Evolutionary conservation across 1,140 invertebrate genomes (phyloP).

Genomic region (Drosophila nigromelanica): DNA sequence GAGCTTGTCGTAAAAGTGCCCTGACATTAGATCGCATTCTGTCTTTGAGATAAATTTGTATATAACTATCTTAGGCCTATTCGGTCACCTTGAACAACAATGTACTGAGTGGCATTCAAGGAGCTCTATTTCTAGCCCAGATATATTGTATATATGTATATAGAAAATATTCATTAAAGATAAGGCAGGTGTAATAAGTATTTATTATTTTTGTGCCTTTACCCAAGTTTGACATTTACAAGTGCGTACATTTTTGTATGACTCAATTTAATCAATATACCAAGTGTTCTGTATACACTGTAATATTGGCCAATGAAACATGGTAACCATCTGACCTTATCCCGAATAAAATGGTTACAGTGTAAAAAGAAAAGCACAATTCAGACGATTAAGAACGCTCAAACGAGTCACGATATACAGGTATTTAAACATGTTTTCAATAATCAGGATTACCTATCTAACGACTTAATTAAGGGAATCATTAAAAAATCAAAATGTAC

Average conservation of each 20-base stretch:
- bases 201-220: background rate
- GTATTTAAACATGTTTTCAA: no score
- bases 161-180: background rate
- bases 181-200: background rate
- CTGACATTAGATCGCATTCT: slow-evolving; percentile 43
- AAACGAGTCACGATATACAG: no score
- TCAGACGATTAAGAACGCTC: no score
- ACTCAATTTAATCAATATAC: slow-evolving; percentile 25
- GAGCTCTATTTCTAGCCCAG: background rate
- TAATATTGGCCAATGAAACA: slow-evolving; percentile 24
- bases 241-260: slow-evolving; percentile 3
- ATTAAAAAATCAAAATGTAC: no score
- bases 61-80: background rate
- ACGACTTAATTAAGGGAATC: no score
- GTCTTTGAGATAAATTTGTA: background rate
- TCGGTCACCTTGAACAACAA: slow-evolving; percentile 5
- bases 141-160: no score
- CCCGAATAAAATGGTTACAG: slow-evolving; percentile 18
- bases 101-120: background rate
- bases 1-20: slow-evolving; percentile 27
- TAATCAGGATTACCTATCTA: no score
- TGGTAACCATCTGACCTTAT: slow-evolving; percentile 14
- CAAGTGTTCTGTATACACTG: background rate
- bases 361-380: background rate
- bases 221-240: slow-evolving; percentile 12